Evolutionary conservation across 2,888 invertebrate species (phyloP).

Genomic region (Phengaris arion): DNA sequence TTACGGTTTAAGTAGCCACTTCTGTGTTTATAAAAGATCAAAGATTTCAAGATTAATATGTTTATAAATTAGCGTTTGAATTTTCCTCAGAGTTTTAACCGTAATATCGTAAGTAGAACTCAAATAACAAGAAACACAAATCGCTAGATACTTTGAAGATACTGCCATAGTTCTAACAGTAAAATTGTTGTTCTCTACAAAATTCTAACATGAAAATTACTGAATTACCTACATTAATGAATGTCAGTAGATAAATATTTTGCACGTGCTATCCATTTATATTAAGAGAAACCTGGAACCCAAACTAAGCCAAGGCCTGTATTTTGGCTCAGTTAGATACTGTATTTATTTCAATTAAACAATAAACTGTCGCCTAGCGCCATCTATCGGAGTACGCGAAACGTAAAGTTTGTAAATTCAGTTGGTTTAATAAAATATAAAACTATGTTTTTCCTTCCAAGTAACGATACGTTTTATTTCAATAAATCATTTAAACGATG

Average conservation of each 20-base stretch:
- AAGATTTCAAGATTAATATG: slow-evolving; percentile 3
- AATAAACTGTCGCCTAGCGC: background rate
- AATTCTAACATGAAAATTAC: background rate
- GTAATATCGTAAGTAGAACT: background rate
- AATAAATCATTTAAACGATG: background rate
- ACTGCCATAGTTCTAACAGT: background rate
- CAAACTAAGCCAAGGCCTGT: slow-evolving; percentile 2
- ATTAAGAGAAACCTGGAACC: background rate
- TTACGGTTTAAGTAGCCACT: background rate
- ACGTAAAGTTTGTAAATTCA: background rate
- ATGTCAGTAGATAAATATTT: background rate
- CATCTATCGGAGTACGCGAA: background rate
- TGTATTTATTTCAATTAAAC: background rate
- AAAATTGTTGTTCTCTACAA: background rate
- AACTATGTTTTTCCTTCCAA: no score
- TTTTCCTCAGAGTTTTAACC: background rate
- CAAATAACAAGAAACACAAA: background rate
- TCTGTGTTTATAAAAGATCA: slow-evolving; percentile 10
- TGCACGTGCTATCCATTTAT: background rate
- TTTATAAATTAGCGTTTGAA: background rate
- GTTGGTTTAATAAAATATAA: no score
- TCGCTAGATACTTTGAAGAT: background rate
- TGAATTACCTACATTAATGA: background rate
- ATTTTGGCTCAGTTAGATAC: slow-evolving; percentile 2
- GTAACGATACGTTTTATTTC: no score